Evolutionary conservation across 2,888 invertebrate species (phyloP).

Genomic region (Gonocerus acuteangulatus): DNA sequence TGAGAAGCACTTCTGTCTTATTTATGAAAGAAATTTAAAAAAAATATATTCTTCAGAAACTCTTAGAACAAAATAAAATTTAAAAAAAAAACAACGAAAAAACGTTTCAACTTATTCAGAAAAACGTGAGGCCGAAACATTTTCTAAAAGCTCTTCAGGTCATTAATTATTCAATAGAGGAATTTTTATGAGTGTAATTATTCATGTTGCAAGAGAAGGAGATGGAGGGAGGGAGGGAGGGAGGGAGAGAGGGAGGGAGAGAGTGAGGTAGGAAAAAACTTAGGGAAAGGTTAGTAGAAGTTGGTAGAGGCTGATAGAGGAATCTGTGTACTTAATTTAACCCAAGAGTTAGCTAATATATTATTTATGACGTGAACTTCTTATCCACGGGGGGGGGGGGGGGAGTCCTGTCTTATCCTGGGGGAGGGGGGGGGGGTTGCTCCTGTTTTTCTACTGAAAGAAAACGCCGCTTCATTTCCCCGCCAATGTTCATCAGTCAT

Average conservation of each 20-base stretch:
- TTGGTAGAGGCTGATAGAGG: neutral
- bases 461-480: conserved; percentile 13
- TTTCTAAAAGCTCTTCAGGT: neutral
- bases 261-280: neutral
- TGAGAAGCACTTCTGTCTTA: too few species aligned
- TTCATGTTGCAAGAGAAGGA: conserved; percentile 1
- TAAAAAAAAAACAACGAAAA: too few species aligned
- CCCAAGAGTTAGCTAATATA: conserved; percentile 23
- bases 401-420: too few species aligned
- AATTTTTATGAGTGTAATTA: neutral
- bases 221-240: neutral
- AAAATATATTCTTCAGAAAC: too few species aligned
- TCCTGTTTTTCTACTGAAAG: conserved; percentile 21
- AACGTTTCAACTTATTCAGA: neutral
- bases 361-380: conserved; percentile 26
- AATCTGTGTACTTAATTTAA: conserved; percentile 25
- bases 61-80: too few species aligned
- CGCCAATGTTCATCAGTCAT: conserved; percentile 20
- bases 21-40: too few species aligned
- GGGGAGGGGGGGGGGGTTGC: neutral
- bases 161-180: conserved; percentile 20
- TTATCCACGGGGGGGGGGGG: neutral
- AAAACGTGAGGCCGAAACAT: neutral
- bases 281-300: neutral
- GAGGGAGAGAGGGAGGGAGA: neutral